Conservation (phyloP, 2,888 invertebrate species). For the Heliconius sara region DNA sequence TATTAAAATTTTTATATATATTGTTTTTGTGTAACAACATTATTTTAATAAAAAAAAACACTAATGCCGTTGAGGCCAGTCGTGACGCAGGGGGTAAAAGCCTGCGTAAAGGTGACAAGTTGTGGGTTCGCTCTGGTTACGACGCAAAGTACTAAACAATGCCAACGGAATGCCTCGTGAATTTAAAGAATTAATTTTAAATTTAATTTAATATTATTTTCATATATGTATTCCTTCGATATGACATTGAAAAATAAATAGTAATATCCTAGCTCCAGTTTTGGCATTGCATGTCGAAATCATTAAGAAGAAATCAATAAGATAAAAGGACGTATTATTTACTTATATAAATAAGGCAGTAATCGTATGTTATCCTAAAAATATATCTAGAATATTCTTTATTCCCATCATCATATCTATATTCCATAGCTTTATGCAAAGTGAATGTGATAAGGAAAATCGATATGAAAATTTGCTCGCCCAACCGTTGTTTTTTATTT, state of each 20-base stretch:
- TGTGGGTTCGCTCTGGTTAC: no score
- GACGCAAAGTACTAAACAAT: no score
- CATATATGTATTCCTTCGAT: background rate
- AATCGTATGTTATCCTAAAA: background rate
- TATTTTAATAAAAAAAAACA: no score
- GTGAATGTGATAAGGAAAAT: slow-evolving; percentile 40
- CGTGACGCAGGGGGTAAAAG: no score
- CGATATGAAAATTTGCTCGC: slow-evolving; percentile 39
- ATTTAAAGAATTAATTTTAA: no score
- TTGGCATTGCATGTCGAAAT: background rate
- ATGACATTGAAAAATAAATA: background rate
- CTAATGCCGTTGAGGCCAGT: no score
- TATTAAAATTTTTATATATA: no score
- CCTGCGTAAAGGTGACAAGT: no score
- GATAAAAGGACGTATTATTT: background rate
- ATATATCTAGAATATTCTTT: background rate
- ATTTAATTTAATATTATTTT: background rate
- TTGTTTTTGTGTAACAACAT: no score
- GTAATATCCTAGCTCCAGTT: background rate
- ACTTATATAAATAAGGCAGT: background rate
- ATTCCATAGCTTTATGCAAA: slow-evolving; percentile 34
- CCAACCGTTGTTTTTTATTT: slow-evolving; percentile 38
- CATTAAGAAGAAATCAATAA: background rate
- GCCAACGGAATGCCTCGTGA: no score
- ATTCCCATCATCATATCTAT: background rate